Evolutionary conservation across 2,797 vertebrate species (phyloP), one percentile per base, ranked within the genome.

Genomic region (Cirrhinus mrigala): DNA sequence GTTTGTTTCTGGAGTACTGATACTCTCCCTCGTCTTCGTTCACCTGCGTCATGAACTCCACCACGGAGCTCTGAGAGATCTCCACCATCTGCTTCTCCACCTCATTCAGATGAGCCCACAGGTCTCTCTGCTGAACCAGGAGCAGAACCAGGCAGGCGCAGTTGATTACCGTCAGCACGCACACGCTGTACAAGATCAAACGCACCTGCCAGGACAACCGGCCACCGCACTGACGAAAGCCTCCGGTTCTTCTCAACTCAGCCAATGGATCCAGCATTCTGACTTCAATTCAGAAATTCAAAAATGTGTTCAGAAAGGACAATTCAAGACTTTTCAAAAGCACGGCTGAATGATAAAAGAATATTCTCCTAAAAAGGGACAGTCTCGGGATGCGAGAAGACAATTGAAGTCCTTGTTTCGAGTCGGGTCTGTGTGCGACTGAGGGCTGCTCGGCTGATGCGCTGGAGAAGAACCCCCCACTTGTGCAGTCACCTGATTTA

Each of bases 401-500:
- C 91, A 92, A 92, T 92, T 88, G 85, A 90, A 88, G 89, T 73
- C 89, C 87, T 91, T 90, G 92, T 92, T 94, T 89, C 89, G 88
- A 84, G 85, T 85, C 2, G 79, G 76, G 69, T 89, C 90, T 71
- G 58, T 85, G 79, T 75, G 82, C 84, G 22, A 66, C 58, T 84
- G 89, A 82, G 88, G 91, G 87, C n/a, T 74, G 89, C 86, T 90
- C 81, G 76, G 85, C 91, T 78, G 44, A 83, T 79, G 24, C 14
- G 15, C 70, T 40, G 90, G 66, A 88, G 87, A 93, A 93, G 92
- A 93, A 93, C 91, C 83, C 88, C 86, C 7, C 22, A 90, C 92
- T 92, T 95, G 94, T 94, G 93, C 92, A 92, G 94, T 95, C 94
- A 95, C 93, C 95, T 95, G 94, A 94, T 96, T 96, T 95, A 95